phyloP scores from a whole-genome alignment of 2,888 invertebrate species.

The Phaonia tiefii region DNA sequence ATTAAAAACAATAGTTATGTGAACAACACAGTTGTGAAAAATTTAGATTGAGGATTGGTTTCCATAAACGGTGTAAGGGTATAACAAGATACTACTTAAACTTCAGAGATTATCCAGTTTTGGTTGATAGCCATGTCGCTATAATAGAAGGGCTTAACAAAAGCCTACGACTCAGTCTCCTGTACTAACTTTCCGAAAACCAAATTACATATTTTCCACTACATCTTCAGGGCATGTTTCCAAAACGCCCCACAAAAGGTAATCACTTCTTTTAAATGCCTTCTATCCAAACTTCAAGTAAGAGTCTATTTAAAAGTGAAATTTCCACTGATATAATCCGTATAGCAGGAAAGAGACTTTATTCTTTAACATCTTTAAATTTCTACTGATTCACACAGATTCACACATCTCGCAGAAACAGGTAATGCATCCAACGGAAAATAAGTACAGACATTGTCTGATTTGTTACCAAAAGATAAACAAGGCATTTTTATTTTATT shows the following conservation, averaged over 20 bases:
- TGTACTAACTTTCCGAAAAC: no score
- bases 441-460: neutral
- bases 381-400: neutral
- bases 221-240: neutral
- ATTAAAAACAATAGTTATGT: no score
- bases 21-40: no score
- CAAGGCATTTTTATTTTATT: slow-evolving; percentile 38
- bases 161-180: no score
- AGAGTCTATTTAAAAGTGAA: slow-evolving; percentile 48
- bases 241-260: neutral
- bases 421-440: neutral
- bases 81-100: no score
- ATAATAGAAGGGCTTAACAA: no score
- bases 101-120: no score
- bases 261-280: neutral
- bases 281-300: neutral
- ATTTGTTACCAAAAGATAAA: slow-evolving; percentile 2
- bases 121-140: no score
- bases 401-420: neutral
- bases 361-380: neutral
- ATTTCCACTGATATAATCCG: slow-evolving; percentile 12
- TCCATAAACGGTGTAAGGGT: no score
- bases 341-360: neutral
- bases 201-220: neutral
- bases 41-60: no score